Base-by-base conservation (phyloP, 2,113 vertebrate species). In the Plecotus auritus region DNA sequence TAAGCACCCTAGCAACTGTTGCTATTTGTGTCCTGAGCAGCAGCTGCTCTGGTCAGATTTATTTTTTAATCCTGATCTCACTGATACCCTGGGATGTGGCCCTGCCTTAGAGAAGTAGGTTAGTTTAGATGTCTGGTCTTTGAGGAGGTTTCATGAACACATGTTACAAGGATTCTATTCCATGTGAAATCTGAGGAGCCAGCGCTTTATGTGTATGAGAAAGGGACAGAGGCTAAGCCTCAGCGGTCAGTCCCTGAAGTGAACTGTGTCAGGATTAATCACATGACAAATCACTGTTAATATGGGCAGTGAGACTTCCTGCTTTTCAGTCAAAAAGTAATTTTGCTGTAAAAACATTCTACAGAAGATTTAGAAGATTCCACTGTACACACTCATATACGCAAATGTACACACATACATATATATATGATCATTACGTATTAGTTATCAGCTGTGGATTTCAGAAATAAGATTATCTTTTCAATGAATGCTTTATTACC, bases 1-100 rank as follows among this genome's bases (percentile, higher is more conserved):
- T 66, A 42, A 96, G 87, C 45, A 47, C 95, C 95, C 49, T 93
- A 98, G 98, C 98, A 98, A 98, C 98, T 97, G 98, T 99, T 98
- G 98, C 98, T 98, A 80, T 99, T 98, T 98, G 97, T 96, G 93
- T 51, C 83, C 67, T 16, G 82, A 87, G 45, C 96, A 96, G 51
- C 97, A 90, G 97, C 32, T 95, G 96, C 88, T 28, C 1, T 13
- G 66, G 86, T 85, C 82, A 95, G 94, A 94, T 95, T 95, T 96
- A 96, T 92, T 96, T 95, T 96, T 95, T 91, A 92, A 88, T 98
- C 96, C 97, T 94, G 96, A 96, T 96, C 96, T 96, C 87, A 73
- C 35, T 35, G 64, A 85, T 90, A 5, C 23, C 78, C 91, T 94
- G 95, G 87, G 96, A 78, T 87, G 8, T 32, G 90, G 95, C 92